These are phyloP conservation scores for Mesorhabditis spiculigera DNA, from an alignment of 2,888 invertebrate genomes.

Conservation along the genomic window DNA sequence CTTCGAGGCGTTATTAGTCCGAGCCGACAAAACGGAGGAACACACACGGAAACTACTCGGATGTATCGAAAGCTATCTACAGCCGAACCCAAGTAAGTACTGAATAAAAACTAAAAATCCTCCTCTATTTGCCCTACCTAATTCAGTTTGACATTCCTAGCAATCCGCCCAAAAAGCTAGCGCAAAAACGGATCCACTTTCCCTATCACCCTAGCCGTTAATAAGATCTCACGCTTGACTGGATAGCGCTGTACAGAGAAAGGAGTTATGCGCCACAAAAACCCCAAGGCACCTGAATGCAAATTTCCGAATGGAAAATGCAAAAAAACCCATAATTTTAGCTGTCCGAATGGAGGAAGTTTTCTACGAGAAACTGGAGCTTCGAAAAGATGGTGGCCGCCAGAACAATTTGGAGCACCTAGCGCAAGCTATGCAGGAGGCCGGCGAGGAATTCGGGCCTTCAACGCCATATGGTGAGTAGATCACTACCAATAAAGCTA, in stretches of 20 bases:
- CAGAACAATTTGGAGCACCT: slow-evolving; percentile 77
- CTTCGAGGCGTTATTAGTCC: slow-evolving; percentile 78
- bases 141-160: too few relatives aligned
- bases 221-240: too few relatives aligned
- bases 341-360: slow-evolving; percentile 64
- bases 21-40: slow-evolving; percentile 79
- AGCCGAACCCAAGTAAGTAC: slow-evolving; percentile 78
- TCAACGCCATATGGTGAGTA: slow-evolving; percentile 74
- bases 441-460: slow-evolving; percentile 78
- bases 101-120: not conserved
- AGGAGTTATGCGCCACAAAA: too few relatives aligned
- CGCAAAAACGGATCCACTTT: too few relatives aligned
- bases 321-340: too few relatives aligned
- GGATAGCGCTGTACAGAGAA: too few relatives aligned
- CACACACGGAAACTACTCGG: slow-evolving; percentile 81
- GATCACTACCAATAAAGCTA: too few relatives aligned
- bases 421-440: slow-evolving; percentile 80
- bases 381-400: slow-evolving; percentile 71
- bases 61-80: slow-evolving; percentile 78
- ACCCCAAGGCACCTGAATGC: too few relatives aligned
- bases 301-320: too few relatives aligned
- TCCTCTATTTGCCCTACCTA: too few relatives aligned
- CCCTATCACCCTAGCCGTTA: too few relatives aligned
- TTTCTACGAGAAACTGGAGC: slow-evolving; percentile 68
- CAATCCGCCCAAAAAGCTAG: too few relatives aligned